A percentile compares a stretch with the other conserved stretches of the same genome.
Evolutionary conservation across 2,888 invertebrate genomes (phyloP).

Genomic region (Eulithis testata): DNA sequence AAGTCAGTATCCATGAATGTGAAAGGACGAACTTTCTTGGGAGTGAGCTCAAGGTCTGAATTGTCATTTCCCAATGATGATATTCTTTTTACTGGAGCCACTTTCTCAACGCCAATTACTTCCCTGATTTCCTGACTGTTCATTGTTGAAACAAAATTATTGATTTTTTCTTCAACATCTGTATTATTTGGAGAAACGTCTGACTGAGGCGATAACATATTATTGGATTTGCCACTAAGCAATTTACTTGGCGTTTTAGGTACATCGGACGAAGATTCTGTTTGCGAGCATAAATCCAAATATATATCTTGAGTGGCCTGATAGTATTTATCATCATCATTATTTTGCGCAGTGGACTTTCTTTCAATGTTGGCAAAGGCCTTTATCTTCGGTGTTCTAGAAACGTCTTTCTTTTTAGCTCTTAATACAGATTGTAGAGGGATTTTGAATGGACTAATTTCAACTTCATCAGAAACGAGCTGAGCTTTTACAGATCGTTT

Average conservation of each 20-base stretch:
- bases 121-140: slow-evolving; percentile 52
- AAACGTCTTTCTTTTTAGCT: slow-evolving; percentile 57
- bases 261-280: slow-evolving; percentile 39
- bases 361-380: slow-evolving; percentile 22
- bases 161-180: slow-evolving; percentile 46
- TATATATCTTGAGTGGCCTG: slow-evolving; percentile 69
- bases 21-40: slow-evolving; percentile 59
- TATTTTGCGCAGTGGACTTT: slow-evolving; percentile 16
- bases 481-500: slow-evolving; percentile 26
- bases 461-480: slow-evolving; percentile 42
- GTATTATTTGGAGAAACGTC: slow-evolving; percentile 35
- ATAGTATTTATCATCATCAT: slow-evolving; percentile 62
- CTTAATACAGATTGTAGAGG: slow-evolving; percentile 61
- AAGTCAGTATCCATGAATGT: slow-evolving; percentile 64
- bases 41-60: slow-evolving; percentile 65
- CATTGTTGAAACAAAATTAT: slow-evolving; percentile 49
- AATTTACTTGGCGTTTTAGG: not conserved
- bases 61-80: slow-evolving; percentile 53
- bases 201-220: slow-evolving; percentile 40
- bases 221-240: slow-evolving; percentile 23
- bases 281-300: slow-evolving; percentile 69
- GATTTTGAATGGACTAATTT: slow-evolving; percentile 67
- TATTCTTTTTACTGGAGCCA: slow-evolving; percentile 46
- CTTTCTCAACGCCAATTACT: slow-evolving; percentile 50
- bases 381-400: slow-evolving; percentile 43